phyloP scores from a whole-genome alignment of 2,113 vertebrate genomes.

The Nibea coibor region DNA sequence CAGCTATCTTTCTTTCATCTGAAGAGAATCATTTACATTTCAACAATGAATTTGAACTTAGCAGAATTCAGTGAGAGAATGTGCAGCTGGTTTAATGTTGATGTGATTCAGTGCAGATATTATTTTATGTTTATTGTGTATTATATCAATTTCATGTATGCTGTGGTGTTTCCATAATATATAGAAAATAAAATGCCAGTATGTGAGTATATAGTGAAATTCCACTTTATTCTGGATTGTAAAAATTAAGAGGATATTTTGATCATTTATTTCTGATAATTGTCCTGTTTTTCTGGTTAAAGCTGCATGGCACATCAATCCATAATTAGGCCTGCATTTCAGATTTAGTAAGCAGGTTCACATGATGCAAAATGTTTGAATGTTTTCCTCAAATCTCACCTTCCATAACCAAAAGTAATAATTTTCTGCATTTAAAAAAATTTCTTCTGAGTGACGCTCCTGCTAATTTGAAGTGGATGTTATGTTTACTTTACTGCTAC shows the following conservation, averaged over 20 bases:
- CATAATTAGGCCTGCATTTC: neutral
- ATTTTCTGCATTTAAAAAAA: neutral
- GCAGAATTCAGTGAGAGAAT: too few species aligned
- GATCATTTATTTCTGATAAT: neutral
- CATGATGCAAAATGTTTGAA: neutral
- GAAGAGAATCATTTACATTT: neutral
- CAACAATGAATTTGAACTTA: too few species aligned
- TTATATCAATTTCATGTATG: too few species aligned
- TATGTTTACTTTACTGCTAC: neutral
- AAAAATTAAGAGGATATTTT: neutral
- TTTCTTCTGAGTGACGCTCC: neutral
- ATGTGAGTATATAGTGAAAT: neutral
- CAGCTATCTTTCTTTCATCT: neutral
- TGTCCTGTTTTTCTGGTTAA: neutral
- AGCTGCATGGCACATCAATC: neutral
- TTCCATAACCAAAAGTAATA: neutral
- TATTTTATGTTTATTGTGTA: too few species aligned
- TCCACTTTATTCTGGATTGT: neutral
- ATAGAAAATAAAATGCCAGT: neutral
- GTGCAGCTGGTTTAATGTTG: too few species aligned
- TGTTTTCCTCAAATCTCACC: neutral
- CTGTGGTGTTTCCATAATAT: neutral
- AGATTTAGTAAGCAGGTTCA: neutral
- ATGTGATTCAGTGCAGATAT: neutral
- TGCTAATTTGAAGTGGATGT: slow-evolving; percentile 3